Evolutionary conservation across 2,797 vertebrate species (phyloP).

Genomic region (Falco novaeseelandiae): DNA sequence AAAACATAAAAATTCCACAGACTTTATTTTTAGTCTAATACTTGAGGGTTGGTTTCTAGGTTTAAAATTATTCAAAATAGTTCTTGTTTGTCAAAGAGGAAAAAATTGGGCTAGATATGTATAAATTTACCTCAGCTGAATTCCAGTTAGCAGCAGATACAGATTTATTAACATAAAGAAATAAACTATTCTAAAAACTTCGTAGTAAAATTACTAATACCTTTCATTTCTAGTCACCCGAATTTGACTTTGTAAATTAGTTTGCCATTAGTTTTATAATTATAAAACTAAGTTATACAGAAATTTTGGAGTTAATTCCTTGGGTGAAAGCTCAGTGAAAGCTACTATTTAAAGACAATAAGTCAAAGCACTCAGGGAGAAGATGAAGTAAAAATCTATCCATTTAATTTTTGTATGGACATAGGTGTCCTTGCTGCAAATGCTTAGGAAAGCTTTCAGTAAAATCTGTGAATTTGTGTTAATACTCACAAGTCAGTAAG

Average conservation of each 20-base stretch:
- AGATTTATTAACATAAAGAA: neutral
- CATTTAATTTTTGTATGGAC: neutral
- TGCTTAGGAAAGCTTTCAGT: neutral
- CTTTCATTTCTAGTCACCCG: neutral
- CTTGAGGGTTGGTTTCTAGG: neutral
- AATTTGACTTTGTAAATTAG: neutral
- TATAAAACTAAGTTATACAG: neutral
- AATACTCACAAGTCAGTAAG: neutral
- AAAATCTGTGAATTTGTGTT: neutral
- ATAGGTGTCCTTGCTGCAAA: neutral
- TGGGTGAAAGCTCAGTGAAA: neutral
- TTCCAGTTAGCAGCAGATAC: neutral
- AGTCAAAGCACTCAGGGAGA: neutral
- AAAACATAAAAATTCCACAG: constrained; percentile 2
- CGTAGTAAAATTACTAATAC: neutral
- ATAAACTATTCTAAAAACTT: neutral
- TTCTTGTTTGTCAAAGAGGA: neutral
- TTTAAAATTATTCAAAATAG: constrained; percentile 29
- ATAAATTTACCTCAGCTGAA: neutral
- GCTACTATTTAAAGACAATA: neutral
- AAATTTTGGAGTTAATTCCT: neutral
- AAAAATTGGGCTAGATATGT: neutral
- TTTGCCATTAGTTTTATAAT: neutral
- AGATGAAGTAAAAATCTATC: neutral
- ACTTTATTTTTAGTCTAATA: constrained; percentile 48